Evolutionary conservation across 2,113 vertebrate genomes (phyloP), one percentile per base, ranked within the genome.

Genomic region (Saccopteryx bilineata): DNA sequence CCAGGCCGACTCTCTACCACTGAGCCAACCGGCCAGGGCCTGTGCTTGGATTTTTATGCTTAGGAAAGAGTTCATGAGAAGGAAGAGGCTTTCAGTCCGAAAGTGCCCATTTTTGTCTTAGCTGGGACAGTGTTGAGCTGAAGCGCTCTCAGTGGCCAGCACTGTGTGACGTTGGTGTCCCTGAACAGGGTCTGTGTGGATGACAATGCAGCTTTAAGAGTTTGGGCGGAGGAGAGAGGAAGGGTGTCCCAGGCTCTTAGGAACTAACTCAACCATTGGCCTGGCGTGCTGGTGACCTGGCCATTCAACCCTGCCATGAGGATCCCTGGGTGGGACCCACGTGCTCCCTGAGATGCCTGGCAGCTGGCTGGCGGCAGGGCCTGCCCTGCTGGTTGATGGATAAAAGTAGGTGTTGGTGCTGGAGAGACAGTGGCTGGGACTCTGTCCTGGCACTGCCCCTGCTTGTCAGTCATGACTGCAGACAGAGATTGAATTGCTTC

Each of bases 401-500:
- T 52, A 12, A 46, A 31, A 17, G 12, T 78, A 74, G 75, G 63
- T 83, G 91, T 28, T 15, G 72, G 60, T 46, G 54, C 52, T 65
- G 94, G 90, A 63, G 66, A 68, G 13, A 13, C 0, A 7, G 63
- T n/a, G 60, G 48, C 72, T 24, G 33, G 21, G 68, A 63, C 84
- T 54, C 28, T 39, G 60, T 60, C 61, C 95, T 85, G 92, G 66
- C 81, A n/a, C 74, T 13, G 9, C 58, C 76, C 76, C 88, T 63
- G 56, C 69, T 39, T 23, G 56, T 54, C 28, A 72, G 48, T 86
- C 66, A 66, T 63, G 84, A 90, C 39, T 58, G 61, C 83, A 84
- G 74, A 52, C 87, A 54, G 72, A 50, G 60, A 63, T 60, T 94
- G 93, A 96, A 95, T 97, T 65, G 91, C 76, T 86, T 79, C 96